Conservation (phyloP, 1,140 invertebrate species). For the Lepidurus couesii region DNA sequence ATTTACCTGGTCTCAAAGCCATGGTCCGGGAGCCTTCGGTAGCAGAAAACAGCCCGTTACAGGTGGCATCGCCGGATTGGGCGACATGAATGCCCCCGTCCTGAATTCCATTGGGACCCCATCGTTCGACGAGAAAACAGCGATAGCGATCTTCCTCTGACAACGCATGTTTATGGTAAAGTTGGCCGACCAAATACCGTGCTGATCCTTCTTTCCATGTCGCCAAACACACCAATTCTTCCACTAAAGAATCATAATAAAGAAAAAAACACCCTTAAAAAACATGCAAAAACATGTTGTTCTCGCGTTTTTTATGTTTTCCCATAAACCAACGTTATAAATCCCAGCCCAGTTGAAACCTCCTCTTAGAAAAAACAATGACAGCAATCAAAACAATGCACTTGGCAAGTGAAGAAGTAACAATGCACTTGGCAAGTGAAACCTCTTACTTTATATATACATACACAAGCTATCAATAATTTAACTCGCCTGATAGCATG, state of each 20-base stretch:
- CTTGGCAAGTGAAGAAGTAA: background rate
- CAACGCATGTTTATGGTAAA: conserved; percentile 38
- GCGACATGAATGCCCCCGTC: conserved; percentile 56
- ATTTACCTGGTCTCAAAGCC: conserved; percentile 23
- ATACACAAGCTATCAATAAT: background rate
- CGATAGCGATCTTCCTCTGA: conserved; percentile 52
- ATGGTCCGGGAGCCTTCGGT: conserved; percentile 63
- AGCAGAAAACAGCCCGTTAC: conserved; percentile 75
- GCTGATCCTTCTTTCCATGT: conserved; percentile 85
- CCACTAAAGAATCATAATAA: conserved; percentile 55
- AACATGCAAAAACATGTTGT: conserved; percentile 7
- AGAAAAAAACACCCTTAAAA: background rate
- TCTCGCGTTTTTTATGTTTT: background rate
- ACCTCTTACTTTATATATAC: background rate
- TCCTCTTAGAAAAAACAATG: background rate
- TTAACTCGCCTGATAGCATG: background rate
- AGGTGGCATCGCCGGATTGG: conserved; percentile 80
- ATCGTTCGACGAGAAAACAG: conserved; percentile 78
- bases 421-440: background rate
- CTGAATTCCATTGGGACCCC: conserved; percentile 49
- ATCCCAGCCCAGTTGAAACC: background rate
- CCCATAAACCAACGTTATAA: background rate
- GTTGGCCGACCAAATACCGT: conserved; percentile 72
- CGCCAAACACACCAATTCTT: conserved; percentile 76
- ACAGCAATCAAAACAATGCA: background rate